Base-by-base conservation (phyloP, 2,797 vertebrate genomes). In the Scyliorhinus canicula region DNA sequence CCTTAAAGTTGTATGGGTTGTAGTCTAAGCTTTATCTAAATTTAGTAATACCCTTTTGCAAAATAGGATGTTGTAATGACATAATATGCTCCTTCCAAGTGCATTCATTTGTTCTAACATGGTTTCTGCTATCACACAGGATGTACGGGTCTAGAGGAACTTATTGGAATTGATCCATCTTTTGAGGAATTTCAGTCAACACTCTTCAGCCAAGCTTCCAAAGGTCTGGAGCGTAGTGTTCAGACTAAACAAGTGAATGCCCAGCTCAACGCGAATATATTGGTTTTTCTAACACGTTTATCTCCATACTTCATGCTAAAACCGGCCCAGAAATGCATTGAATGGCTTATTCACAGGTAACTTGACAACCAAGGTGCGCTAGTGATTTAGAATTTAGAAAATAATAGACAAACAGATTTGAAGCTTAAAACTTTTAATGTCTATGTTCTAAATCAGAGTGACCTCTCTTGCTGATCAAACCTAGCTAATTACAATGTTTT, bases 341-440 rank as follows among this genome's bases (percentile, higher is more conserved):
- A 99, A 95, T 99, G 99, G 99, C 97, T 99, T 52, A 97, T 99
- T 96, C 98, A 99, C 96, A 99, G 99, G 99, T 99, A 97, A 95
- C 95, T 84, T 50, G 47, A 57, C n/a, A 31, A 40, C 21, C 57
- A 63, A 8, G n/a, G 40, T 55, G 9, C 16, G 40, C 26, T 31
- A 90, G 28, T 82, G 60, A 60, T 86, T 44, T 79, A 47, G 50
- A 63, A 91, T 91, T 91, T 63, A 93, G n/a, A 93, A 65, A 63
- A 67, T 47, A 11, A 24, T 79, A 8, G 60, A 40, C 21, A 44
- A 44, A n/a, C 44, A 52, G 31, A 12, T 47, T 47, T 94, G 57
- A 47, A 74, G 28, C 86, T n/a, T n/a, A 47, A 67, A 44, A 47
- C 9, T 52, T 74, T 94, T 26, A 52, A 24, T 52, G 44, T 93